Evolutionary conservation across 2,113 vertebrate species (phyloP).

Genomic region (Thinocorus orbignyianus): DNA sequence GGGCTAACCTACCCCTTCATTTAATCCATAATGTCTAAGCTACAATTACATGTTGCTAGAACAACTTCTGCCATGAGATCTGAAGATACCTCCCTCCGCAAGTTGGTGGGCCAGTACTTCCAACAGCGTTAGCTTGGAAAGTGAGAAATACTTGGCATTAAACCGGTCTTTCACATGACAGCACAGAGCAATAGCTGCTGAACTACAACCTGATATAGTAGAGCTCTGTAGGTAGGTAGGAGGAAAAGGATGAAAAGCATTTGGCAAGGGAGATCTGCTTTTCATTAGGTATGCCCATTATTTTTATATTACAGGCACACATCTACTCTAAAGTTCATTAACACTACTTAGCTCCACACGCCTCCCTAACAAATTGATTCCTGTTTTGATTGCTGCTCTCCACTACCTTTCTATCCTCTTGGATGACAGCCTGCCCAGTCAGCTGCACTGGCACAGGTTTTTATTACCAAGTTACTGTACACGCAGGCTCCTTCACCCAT

Average conservation of each 20-base stretch:
- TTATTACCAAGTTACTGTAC: neutral
- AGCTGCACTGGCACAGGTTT: neutral
- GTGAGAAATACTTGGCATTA: neutral
- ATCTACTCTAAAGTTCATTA: constrained; percentile 21
- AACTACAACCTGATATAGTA: neutral
- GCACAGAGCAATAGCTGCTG: neutral
- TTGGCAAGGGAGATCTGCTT: neutral
- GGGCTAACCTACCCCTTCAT: neutral
- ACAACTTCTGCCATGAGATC: neutral
- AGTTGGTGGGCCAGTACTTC: neutral
- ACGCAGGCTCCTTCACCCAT: neutral
- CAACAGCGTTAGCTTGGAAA: neutral
- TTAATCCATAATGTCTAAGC: accelerated
- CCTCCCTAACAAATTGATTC: neutral
- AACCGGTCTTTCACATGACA: neutral
- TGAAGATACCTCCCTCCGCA: neutral
- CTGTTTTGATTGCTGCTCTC: neutral
- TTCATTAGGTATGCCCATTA: neutral
- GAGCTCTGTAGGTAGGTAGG: neutral
- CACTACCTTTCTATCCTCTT: neutral
- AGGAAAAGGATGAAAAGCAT: neutral
- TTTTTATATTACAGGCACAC: constrained; percentile 14
- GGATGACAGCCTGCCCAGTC: neutral
- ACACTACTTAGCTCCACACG: neutral
- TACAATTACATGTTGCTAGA: neutral